phyloP scores from a whole-genome alignment of 1,140 invertebrate genomes.

The Asobara japonica region DNA sequence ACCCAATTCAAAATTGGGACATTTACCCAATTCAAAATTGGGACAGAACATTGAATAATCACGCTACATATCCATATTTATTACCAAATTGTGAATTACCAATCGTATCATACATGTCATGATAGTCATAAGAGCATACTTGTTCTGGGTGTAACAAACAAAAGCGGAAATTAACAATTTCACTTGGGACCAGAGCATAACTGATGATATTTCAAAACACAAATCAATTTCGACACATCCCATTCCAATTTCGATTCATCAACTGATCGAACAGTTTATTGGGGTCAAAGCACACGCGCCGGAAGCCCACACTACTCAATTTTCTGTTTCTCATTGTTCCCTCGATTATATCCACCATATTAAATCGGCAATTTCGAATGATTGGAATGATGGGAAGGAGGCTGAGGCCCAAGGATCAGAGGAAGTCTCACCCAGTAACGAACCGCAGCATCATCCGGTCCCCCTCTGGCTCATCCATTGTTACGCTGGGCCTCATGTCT shows the following conservation, averaged over 20 bases:
- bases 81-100: no score
- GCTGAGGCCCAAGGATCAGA: not conserved
- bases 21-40: no score
- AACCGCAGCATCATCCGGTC: slow-evolving; percentile 40
- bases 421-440: slow-evolving; percentile 25
- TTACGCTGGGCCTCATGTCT: slow-evolving; percentile 6
- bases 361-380: slow-evolving; percentile 25
- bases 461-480: slow-evolving; percentile 20
- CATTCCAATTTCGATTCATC: not conserved
- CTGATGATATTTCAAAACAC: not conserved
- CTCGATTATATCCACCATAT: not conserved
- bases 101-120: no score
- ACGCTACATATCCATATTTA: no score
- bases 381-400: not conserved
- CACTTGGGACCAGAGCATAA: no score
- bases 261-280: not conserved
- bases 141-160: no score
- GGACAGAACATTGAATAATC: no score
- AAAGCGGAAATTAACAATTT: no score
- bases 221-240: not conserved
- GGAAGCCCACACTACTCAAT: not conserved
- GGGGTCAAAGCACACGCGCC: slow-evolving; percentile 8
- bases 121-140: no score
- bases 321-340: slow-evolving; percentile 1
- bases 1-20: no score